Evolutionary conservation across 2,113 vertebrate genomes (phyloP), one percentile per base, ranked within the genome.

Genomic region (Pelodiscus sinensis): DNA sequence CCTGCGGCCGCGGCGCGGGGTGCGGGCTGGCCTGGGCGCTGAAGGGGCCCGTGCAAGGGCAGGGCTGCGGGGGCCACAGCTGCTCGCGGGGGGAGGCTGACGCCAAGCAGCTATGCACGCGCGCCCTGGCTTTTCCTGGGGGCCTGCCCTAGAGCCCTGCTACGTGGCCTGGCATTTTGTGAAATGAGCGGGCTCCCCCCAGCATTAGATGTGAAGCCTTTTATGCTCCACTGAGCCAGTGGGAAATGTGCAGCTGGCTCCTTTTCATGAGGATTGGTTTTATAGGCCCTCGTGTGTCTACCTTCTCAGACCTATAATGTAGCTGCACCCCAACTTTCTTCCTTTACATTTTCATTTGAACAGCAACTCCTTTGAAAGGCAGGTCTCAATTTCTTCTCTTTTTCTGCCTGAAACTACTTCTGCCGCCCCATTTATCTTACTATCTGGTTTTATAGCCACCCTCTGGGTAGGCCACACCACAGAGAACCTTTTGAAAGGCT

Each of bases 191-290:
- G 52, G 3, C 1, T 87, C 22, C 84, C 55, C 44, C 62, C 92
- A 94, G 85, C 0, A 0, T 89, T 80, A 92, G 83, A 86, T 87
- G 90, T 90, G 68, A 92, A 89, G 50, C 24, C 86, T 44, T 57
- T 94, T 93, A 81, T 18, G 24, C 79, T 68, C 89, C 84, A 86
- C 86, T 71, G 91, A 79, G 94, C 79, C 27, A 75, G 77, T 86
- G 94, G 1, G 3, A 92, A 87, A 22, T 78, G 35, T 44, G 81
- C 91, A 84, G 86, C 38, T 81, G 44, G 54, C 3, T 92, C 89
- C n/a, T 83, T 81, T 68, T 90, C 82, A 71, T 85, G 86, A 91
- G 82, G 68, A 81, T 94, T 86, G 86, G 29, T 18, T 90, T 62
- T 89, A 0, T 81, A 29, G 27, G 82, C 85, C 92, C 21, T 38